These are phyloP conservation scores for Helarctos malayanus DNA, from an alignment of 2,797 vertebrate species.

Conservation along the genomic window DNA sequence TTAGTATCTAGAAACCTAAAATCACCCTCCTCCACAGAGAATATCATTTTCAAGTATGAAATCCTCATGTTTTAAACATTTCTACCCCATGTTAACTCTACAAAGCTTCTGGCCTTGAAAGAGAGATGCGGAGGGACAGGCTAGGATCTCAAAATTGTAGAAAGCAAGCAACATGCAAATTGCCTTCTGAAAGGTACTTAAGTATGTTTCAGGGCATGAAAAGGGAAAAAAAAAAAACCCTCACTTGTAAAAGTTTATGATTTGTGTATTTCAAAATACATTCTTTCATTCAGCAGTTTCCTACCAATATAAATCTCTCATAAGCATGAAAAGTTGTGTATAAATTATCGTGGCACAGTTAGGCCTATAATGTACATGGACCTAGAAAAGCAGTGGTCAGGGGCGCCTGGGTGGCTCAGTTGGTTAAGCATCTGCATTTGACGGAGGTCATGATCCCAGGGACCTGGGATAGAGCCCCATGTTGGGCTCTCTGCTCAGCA, in stretches of 20 bases:
- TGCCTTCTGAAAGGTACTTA: background rate
- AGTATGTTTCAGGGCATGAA: background rate
- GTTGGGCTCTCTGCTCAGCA: too few relatives aligned
- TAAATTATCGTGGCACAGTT: background rate
- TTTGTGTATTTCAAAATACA: background rate
- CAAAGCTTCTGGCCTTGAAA: slow-evolving; percentile 17
- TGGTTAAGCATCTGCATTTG: too few relatives aligned
- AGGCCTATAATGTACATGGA: accelerated
- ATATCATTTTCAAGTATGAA: slow-evolving; percentile 65
- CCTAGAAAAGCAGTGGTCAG: background rate
- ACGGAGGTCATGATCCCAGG: too few relatives aligned
- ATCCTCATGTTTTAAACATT: slow-evolving; percentile 67
- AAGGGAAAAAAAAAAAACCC: background rate
- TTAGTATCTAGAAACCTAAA: slow-evolving; percentile 79
- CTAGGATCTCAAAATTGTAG: background rate
- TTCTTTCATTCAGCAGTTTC: background rate
- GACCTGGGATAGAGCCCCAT: too few relatives aligned
- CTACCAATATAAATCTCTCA: background rate
- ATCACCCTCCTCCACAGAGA: slow-evolving; percentile 75
- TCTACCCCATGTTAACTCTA: background rate
- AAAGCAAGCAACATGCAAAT: accelerated
- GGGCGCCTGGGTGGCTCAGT: too few relatives aligned
- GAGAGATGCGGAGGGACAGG: background rate
- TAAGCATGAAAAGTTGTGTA: background rate
- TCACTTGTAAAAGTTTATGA: background rate